phyloP scores from a whole-genome alignment of 2,888 invertebrate species.

The Ectropis crepuscularia region DNA sequence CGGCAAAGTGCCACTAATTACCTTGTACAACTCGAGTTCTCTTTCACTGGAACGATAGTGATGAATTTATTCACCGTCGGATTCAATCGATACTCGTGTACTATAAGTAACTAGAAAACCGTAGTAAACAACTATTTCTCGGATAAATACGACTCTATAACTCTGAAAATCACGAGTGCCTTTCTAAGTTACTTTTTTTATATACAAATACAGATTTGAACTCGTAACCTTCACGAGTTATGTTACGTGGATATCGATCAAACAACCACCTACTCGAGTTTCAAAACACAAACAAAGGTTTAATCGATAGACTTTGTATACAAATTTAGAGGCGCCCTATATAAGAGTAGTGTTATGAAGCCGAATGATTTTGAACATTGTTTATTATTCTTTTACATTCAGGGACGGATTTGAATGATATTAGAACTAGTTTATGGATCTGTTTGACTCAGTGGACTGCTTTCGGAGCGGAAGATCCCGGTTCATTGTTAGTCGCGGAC shows the following conservation, averaged over 20 bases:
- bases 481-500: too few relatives aligned
- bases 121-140: constrained; percentile 16
- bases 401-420: too few relatives aligned
- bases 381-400: too few relatives aligned
- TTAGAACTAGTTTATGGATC: too few relatives aligned
- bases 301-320: not conserved
- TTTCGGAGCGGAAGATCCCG: too few relatives aligned
- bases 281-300: constrained; percentile 8
- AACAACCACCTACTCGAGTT: constrained; percentile 8
- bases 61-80: constrained; percentile 51
- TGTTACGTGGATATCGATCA: constrained; percentile 7
- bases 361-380: too few relatives aligned
- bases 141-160: constrained; percentile 7
- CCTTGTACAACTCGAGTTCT: constrained; percentile 61
- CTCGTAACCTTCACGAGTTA: constrained; percentile 5
- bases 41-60: constrained; percentile 57
- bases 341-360: not conserved
- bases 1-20: constrained; percentile 69
- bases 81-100: constrained; percentile 36
- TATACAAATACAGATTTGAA: constrained; percentile 5
- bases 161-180: constrained; percentile 8
- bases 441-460: too few relatives aligned
- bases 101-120: constrained; percentile 5
- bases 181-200: constrained; percentile 4
- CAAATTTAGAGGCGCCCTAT: constrained; percentile 9